phyloP scores from a whole-genome alignment of 2,888 invertebrate genomes.

The Coecobrya sp. region DNA sequence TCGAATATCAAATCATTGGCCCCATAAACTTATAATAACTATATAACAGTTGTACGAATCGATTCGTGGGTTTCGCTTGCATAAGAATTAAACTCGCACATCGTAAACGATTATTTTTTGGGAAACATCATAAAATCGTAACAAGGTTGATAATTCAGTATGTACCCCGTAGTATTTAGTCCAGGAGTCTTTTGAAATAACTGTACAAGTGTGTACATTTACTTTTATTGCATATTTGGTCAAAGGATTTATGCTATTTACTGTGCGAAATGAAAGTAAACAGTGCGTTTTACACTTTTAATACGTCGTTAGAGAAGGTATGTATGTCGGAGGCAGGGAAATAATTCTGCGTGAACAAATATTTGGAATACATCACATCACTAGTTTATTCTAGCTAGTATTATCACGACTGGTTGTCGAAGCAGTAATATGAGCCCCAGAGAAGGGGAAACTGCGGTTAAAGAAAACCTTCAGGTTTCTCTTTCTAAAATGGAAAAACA shows the following conservation, averaged over 20 bases:
- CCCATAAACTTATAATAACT: too few species aligned
- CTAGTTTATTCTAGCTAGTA: too few species aligned
- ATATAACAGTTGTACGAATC: too few species aligned
- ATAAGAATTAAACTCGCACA: too few species aligned
- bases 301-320: constrained; percentile 30
- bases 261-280: not conserved
- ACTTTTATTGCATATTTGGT: constrained; percentile 28
- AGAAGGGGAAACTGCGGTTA: constrained; percentile 62
- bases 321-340: not conserved
- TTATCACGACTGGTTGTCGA: constrained; percentile 17
- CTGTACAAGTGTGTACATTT: not conserved
- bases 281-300: constrained; percentile 18
- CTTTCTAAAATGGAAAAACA: not conserved
- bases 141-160: too few species aligned
- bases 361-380: constrained; percentile 7
- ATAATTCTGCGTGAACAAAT: constrained; percentile 43
- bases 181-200: too few species aligned
- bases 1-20: too few species aligned
- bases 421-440: constrained; percentile 50
- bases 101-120: too few species aligned
- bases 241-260: constrained; percentile 41
- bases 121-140: too few species aligned
- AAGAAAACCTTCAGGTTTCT: constrained; percentile 7
- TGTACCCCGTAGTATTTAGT: too few species aligned
- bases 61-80: too few species aligned